These are phyloP conservation scores for Napeogenes inachia DNA, from an alignment of 2,888 invertebrate genomes.

Conservation along the genomic window DNA sequence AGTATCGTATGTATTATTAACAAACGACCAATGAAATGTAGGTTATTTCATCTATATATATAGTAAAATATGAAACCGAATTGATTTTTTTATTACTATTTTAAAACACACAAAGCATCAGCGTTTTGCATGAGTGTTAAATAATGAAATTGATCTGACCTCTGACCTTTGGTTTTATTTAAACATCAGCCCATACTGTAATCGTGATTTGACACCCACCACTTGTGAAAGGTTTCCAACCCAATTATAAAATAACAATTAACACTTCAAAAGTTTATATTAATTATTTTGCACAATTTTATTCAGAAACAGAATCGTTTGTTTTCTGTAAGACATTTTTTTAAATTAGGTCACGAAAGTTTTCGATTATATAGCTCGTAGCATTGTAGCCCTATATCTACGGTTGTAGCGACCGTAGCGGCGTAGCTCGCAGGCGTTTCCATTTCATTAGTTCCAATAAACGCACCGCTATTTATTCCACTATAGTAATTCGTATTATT, in stretches of 20 bases:
- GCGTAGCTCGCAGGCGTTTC: conserved; percentile 31
- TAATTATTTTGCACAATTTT: background rate
- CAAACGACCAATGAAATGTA: no score
- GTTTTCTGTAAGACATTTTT: background rate
- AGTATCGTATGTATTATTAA: no score
- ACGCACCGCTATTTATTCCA: conserved; percentile 28
- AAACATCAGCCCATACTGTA: background rate
- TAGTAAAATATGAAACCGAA: no score
- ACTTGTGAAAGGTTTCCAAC: background rate
- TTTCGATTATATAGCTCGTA: conserved; percentile 21
- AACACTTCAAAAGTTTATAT: background rate
- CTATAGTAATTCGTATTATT: conserved; percentile 27
- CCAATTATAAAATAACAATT: background rate
- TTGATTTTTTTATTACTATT: no score
- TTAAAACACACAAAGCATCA: no score
- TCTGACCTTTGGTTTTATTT: background rate
- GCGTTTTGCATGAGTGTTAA: no score
- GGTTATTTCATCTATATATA: no score
- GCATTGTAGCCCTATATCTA: conserved; percentile 16
- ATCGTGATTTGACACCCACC: conserved; percentile 4
- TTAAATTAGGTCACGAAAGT: conserved; percentile 19
- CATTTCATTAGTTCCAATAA: conserved; percentile 29
- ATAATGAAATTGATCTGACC: background rate
- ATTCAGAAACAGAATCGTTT: background rate
- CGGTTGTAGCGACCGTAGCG: conserved; percentile 37